Evolutionary conservation across 2,888 invertebrate genomes (phyloP).

Genomic region (Catocala fraxini): DNA sequence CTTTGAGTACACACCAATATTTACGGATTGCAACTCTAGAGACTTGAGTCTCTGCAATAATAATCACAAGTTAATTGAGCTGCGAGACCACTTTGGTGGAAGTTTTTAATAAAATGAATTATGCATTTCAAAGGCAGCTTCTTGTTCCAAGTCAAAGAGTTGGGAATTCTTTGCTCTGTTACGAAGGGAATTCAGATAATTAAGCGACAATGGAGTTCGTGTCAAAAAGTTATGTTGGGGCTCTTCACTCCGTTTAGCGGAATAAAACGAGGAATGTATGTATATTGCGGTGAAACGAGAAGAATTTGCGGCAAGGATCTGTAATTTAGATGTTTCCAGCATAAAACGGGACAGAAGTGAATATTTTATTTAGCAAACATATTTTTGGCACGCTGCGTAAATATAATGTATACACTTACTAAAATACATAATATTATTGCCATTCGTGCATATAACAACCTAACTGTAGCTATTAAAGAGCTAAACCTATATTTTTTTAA

Average conservation of each 20-base stretch:
- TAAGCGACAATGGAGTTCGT: constrained; percentile 38
- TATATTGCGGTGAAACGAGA: constrained; percentile 20
- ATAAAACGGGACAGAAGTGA: background rate
- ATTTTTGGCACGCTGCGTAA: too few relatives aligned
- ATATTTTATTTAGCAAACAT: background rate
- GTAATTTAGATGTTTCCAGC: constrained; percentile 2
- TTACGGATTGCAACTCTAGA: constrained; percentile 45
- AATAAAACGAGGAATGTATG: constrained; percentile 12
- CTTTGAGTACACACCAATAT: constrained; percentile 44
- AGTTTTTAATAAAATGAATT: constrained; percentile 51
- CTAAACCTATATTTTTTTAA: too few relatives aligned
- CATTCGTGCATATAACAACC: too few relatives aligned
- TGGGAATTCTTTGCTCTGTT: constrained; percentile 40
- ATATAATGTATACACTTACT: too few relatives aligned
- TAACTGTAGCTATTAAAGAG: too few relatives aligned
- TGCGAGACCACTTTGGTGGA: constrained; percentile 24
- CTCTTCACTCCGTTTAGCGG: constrained; percentile 24
- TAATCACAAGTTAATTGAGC: constrained; percentile 46
- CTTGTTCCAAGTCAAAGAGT: constrained; percentile 22
- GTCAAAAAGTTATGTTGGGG: constrained; percentile 35
- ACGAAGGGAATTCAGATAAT: constrained; percentile 45
- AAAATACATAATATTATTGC: too few relatives aligned
- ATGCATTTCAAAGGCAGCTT: constrained; percentile 42
- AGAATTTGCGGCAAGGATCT: constrained; percentile 17
- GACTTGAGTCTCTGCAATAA: constrained; percentile 34